Base-by-base conservation (phyloP, 1,140 invertebrate genomes). In the Oedothorax gibbosus region DNA sequence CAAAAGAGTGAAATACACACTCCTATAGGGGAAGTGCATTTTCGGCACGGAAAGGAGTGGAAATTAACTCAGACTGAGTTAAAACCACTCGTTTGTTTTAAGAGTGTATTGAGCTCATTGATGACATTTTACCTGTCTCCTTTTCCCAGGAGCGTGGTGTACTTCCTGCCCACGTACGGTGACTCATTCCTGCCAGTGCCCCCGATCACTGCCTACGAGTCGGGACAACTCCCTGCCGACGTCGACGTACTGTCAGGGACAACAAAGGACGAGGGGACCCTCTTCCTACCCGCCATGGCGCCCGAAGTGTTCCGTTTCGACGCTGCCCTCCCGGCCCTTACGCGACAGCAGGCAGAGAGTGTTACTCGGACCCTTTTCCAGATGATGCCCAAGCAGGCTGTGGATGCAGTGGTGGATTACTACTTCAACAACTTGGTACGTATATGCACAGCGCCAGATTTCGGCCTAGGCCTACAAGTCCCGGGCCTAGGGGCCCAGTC, bases 181-280 rank as follows among this genome's bases (percentile, higher is more conserved):
- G 65, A 87, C 57, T 75, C 83, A 11, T 86, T 87, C 65, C 64
- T 87, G 15, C 85, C 85, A 6, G 21, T 21, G 20, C 57, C 68
- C 5, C 80, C 86, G 7, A 79, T 86, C 6, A 9, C 69, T 14
- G 15, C 35, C 0, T 56, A 80, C 53, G 18, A 83, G 15, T 51
- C 54, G 11, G 86, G 78, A 7, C 18, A 81, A 12, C 77, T 86
- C 20, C 7, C 53, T 11, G 57, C 21, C 11, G 51, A 86, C 12
- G 81, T 85, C 60, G 79, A 86, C 49, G 71, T 86, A 3, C 51
- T 87, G 7, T 73, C 87, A 11, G 86, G 86, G 5, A 62, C 6
- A n/a, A 85, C 57, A 10, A 20, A 76, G n/a, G 68, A 87, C 20
- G 86, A 87, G 56, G 86, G 72, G 4, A 71, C 73, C 2, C 56